These are phyloP conservation scores for Orestias chungarensis DNA, from an alignment of 2,797 vertebrate species.

Conservation along the genomic window DNA sequence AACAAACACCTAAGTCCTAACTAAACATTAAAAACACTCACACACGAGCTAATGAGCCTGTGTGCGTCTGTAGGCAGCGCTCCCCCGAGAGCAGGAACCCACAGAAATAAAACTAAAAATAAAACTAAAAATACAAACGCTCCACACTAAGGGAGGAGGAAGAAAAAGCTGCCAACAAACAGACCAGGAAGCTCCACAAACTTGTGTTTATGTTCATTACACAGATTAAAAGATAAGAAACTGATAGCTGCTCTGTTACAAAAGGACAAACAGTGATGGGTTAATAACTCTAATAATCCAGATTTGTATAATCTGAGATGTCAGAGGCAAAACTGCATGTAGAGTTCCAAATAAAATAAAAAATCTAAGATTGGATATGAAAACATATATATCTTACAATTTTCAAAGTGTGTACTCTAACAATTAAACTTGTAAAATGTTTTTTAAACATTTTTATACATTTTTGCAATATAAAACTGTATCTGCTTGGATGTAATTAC, in stretches of 20 bases:
- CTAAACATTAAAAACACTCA: conserved; percentile 53
- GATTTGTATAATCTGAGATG: not conserved
- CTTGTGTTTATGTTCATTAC: conserved; percentile 25
- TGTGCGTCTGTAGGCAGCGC: conserved; percentile 62
- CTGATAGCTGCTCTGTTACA: conserved; percentile 12
- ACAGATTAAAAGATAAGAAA: conserved; percentile 23
- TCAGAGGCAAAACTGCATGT: not conserved
- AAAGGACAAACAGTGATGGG: not conserved
- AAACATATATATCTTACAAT: too few relatives aligned
- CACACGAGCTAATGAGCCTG: conserved; percentile 63
- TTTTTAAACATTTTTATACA: not conserved
- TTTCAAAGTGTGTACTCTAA: too few relatives aligned
- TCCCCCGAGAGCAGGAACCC: conserved; percentile 64
- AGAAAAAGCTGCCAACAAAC: conserved; percentile 64
- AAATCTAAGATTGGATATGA: not conserved
- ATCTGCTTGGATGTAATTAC: not conserved
- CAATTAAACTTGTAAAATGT: not conserved
- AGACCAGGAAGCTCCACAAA: conserved; percentile 47
- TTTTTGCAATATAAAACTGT: not conserved
- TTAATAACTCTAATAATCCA: not conserved
- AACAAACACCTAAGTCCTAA: conserved; percentile 41
- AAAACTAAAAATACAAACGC: too few relatives aligned
- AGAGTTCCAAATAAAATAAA: not conserved
- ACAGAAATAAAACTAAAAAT: too few relatives aligned
- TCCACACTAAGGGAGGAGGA: conserved; percentile 32